phyloP scores from a whole-genome alignment of 2,113 vertebrate genomes.

The Sula dactylatra region DNA sequence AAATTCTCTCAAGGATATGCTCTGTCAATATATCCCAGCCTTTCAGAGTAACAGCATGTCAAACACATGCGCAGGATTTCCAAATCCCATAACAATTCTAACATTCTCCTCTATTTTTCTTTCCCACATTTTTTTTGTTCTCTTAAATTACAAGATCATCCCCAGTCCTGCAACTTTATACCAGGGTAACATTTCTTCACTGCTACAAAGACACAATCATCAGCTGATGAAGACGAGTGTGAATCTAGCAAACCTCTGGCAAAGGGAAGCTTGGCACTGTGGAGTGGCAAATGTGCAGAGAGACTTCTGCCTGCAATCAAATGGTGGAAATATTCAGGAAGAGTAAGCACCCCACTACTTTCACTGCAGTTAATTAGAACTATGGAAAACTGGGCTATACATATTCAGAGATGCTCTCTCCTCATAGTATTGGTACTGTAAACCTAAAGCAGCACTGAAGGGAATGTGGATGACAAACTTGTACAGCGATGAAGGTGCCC shows the following conservation, averaged over 20 bases:
- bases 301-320: background rate
- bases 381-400: background rate
- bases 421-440: background rate
- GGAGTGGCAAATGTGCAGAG: background rate
- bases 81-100: conserved; percentile 1
- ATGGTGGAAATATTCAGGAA: background rate
- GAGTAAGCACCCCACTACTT: background rate
- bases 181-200: background rate
- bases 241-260: background rate
- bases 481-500: background rate
- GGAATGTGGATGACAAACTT: background rate
- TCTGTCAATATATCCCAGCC: background rate
- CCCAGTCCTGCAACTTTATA: background rate
- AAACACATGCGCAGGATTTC: background rate
- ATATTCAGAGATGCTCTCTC: background rate
- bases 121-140: background rate
- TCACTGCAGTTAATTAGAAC: background rate
- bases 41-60: background rate
- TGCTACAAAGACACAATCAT: background rate
- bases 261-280: background rate
- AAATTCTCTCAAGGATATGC: background rate
- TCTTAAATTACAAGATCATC: background rate
- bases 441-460: background rate
- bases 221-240: background rate
- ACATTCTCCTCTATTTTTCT: background rate